Base-by-base conservation (phyloP, 2,113 vertebrate species). In the Poecile atricapillus region DNA sequence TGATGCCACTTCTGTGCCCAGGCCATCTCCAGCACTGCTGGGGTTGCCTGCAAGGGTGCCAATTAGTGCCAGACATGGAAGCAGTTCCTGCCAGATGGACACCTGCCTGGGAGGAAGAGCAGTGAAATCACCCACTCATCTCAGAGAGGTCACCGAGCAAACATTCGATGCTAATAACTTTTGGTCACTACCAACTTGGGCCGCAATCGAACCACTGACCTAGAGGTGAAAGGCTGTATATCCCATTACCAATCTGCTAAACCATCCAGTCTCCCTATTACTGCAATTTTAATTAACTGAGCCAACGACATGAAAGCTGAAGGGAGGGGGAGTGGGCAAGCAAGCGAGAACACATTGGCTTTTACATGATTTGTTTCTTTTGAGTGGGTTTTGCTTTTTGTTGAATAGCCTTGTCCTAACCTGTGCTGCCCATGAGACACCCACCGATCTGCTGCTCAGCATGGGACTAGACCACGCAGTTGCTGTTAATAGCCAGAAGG, bases 261-360 rank as follows among this genome's bases (percentile, higher is more conserved):
- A 87, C 90, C 89, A 63, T 92, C 90, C 92, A 92, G 58, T 30
- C 59, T 79, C 96, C 94, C 76, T 92, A 85, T 96, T 96, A 96
- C 91, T 96, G 94, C 95, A 96, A 97, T 96, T 96, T 96, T 95
- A 97, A 97, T 96, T 97, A 97, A 93, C 93, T 85, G 91, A 95
- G 81, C 93, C 92, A 96, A 97, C 1, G 94, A 89, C 94, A 89
- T 89, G 97, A 97, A 97, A 96, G 93, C 86, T 93, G 84, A 93
- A 89, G 89, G 83, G 80, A 89, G 81, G 55, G 44, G 81, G n/a
- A 86, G 49, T 2, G 8, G 39, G 75, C 92, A 93, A 95, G 63
- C 90, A 94, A 95, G 93, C 83, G 41, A 96, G 91, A 96, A 95
- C 80, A 91, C 73, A 93, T 84, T 64, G 87, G 87, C 73, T 91